Base-by-base conservation (phyloP, 2,113 vertebrate genomes). In the Ramphastos sulfuratus region DNA sequence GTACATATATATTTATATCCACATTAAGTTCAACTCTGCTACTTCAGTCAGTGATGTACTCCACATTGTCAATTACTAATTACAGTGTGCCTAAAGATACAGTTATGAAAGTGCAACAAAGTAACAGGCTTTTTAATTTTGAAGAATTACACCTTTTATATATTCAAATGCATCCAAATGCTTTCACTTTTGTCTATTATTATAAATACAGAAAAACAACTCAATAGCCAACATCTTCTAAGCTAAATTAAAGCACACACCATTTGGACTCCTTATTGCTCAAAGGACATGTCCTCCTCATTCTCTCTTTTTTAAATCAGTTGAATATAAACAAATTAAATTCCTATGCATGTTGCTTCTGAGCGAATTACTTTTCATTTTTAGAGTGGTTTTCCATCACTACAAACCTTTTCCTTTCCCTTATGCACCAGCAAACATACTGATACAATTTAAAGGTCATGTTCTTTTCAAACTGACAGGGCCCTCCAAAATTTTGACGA, bases 391-490 rank as follows among this genome's bases (percentile, higher is more conserved):
- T 98, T 98, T 98, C 98, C 98, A 98, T 98, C 98, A 98, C 98
- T 97, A 97, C 82, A 87, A 99, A 99, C 98, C 98, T 98, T 98
- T 98, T 98, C 98, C 97, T 84, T 95, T 98, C 97, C 98, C 98
- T 98, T 98, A 99, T 99, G 99, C 99, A 99, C 99, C 98, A 99
- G 99, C 99, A 99, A 99, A 99, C 99, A 99, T 99, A 98, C 98
- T 99, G 99, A 99, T 99, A 99, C 98, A 97, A 98, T 99, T 99
- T 99, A 99, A 99, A 99, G 99, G 99, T 99, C 99, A 99, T 99
- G 99, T 99, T 99, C 99, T 99, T 99, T 99, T 99, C 99, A 99
- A 98, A 98, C 98, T 99, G 99, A 99, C 99, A 99, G 98, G 98
- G 98, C 98, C 98, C 98, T 99, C 99, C 98, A 98, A 98, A 99